Evolutionary conservation across 2,797 vertebrate species (phyloP), one percentile per base, ranked within the genome.

Genomic region (Hapalemur alaotrensis): DNA sequence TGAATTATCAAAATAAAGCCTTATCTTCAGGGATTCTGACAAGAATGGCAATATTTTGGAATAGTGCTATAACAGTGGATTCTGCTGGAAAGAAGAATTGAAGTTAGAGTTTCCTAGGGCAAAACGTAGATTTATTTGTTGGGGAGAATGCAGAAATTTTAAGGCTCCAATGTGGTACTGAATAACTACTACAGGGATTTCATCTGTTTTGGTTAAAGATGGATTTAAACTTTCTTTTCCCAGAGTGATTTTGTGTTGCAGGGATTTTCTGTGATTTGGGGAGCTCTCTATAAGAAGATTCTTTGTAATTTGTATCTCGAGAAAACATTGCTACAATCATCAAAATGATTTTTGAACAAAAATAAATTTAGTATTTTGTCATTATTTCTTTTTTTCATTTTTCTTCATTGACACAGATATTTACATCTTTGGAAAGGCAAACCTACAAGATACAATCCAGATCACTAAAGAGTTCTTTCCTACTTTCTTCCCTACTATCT

Each of bases 1-100:
- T 96, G 89, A 95, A 94, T 97, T 93, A 97, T 97, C 97, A 97
- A 96, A 98, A 96, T 92, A 96, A 97, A 97, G 48, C 28, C 73
- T 96, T 93, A 82, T 96, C 91, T 96, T 88, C 73, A 70, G 73
- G 78, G 94, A 97, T 96, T 96, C 78, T 93, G 91, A 92, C 57
- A 97, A 97, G 90, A 96, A 95, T 82, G 81, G 76, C 94, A 97
- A 90, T 86, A 88, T 89, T 94, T 93, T 83, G 52, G 32, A 91
- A 82, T 79, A 89, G 28, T 87, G 52, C 30, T 96, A 4, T 17
- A 72, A 46, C 14, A 43, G 50, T 89, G 7, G 25, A 85, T 79
- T 93, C 41, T 86, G 28, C 65, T 95, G 12, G 96, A 86, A 94
- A 73, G 65, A 94, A 83, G 30, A 15, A 57, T 61, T 54, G 46